phyloP scores from a whole-genome alignment of 2,888 invertebrate species.

The Philereme transversata region DNA sequence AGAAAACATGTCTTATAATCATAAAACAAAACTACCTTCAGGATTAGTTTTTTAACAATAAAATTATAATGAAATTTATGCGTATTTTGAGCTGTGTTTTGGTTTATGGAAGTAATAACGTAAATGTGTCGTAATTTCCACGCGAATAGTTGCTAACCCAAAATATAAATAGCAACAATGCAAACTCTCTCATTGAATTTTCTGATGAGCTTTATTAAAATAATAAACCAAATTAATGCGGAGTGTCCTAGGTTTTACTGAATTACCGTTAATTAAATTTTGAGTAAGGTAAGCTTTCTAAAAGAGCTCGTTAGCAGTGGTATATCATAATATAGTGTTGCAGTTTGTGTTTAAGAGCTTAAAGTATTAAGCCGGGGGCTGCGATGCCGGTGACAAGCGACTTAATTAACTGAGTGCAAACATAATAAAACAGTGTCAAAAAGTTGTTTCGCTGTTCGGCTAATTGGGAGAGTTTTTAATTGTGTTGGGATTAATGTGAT shows the following conservation, averaged over 20 bases:
- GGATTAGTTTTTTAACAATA: no score
- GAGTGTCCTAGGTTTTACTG: constrained; percentile 42
- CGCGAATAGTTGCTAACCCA: not conserved
- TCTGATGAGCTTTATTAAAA: constrained; percentile 25
- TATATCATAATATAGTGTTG: constrained; percentile 63
- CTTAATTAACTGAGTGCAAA: constrained; percentile 71
- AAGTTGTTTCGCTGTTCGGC: constrained; percentile 43
- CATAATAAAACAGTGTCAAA: constrained; percentile 57
- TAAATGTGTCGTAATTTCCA: not conserved
- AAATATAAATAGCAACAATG: not conserved
- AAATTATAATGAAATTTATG: no score
- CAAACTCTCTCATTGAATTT: constrained; percentile 14
- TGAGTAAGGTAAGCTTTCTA: constrained; percentile 55
- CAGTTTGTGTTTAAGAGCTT: constrained; percentile 73
- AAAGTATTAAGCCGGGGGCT: constrained; percentile 68
- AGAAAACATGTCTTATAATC: no score
- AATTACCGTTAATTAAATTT: constrained; percentile 66
- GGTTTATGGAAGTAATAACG: not conserved
- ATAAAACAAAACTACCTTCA: no score
- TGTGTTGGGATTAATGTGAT: constrained; percentile 31
- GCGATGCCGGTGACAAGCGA: constrained; percentile 68
- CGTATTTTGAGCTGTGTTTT: not conserved
- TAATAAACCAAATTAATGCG: constrained; percentile 22
- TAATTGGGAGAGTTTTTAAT: constrained; percentile 34
- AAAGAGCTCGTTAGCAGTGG: constrained; percentile 64